Evolutionary conservation across 2,888 invertebrate genomes (phyloP), one percentile per base, ranked within the genome.

Genomic region (Rhogogaster chlorosoma): DNA sequence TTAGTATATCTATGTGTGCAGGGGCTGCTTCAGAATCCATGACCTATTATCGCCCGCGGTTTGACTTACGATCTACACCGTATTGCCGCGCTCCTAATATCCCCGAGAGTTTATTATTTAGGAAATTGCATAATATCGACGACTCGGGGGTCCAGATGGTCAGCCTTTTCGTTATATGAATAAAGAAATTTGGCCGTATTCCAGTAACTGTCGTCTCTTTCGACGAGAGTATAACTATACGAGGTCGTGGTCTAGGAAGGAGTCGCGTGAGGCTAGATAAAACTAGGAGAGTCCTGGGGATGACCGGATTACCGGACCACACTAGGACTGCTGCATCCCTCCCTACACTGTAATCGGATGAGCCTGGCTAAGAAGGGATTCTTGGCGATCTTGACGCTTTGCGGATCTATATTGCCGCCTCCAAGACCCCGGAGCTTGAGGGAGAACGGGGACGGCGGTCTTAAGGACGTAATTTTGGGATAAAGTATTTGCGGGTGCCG

Each of bases 321-420:
- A 32, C 32, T 29, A 29, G 77, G 29, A 38, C 57, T 6, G 5
- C 42, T n/a, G 6, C 57, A 22, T 32, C 67, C 67, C 67, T 10
- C 67, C 26, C 80, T 57, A 36, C 22, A 83, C 83, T 38, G 57
- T 83, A 83, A 83, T 83, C 83, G 83, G 83, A 83, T 83, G 38
- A 70, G 77, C 84, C 61, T 29, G 29, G 71, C 84, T 64, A 77
- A 77, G 84, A 84, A 84, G 84, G 71, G 77, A 84, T 84, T 84
- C 61, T 64, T 45, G 42, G 61, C 77, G 84, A 84, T 77, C 77
- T 77, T 84, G 75, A 67, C 75, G 77, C 84, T 77, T 77, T 77
- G 61, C 45, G 84, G 84, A 64, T 64, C 64, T 83, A 42, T 80
- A 61, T 61, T 80, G 80, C 80, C 80, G 42, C 77, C 49, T 77